These are phyloP conservation scores for Apamea epomidion DNA, from an alignment of 2,888 invertebrate species.

Conservation along the genomic window DNA sequence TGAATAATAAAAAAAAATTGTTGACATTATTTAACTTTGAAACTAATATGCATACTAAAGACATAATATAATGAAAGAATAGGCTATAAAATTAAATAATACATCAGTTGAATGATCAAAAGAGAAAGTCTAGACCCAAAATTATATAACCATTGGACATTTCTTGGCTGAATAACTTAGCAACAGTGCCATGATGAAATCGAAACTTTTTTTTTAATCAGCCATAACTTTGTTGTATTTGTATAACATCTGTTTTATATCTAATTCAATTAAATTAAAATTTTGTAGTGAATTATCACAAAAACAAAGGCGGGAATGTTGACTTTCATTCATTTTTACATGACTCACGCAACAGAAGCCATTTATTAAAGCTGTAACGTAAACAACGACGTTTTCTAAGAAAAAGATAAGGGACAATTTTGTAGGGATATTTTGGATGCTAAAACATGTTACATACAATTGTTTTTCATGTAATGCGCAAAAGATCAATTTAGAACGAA, in stretches of 20 bases:
- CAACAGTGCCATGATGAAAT: constrained; percentile 40
- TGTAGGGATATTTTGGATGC: constrained; percentile 32
- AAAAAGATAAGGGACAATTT: constrained; percentile 62
- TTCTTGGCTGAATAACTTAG: constrained; percentile 54
- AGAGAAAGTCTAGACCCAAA: constrained; percentile 68
- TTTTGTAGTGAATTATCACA: constrained; percentile 4
- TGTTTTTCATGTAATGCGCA: constrained; percentile 72
- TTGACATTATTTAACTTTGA: constrained; percentile 22
- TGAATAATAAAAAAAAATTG: constrained; percentile 3
- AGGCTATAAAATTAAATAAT: constrained; percentile 5
- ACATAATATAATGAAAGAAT: not conserved
- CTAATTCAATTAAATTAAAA: not conserved
- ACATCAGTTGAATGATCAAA: constrained; percentile 36
- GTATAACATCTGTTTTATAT: not conserved
- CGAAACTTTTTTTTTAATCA: constrained; percentile 28
- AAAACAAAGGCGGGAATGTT: constrained; percentile 60
- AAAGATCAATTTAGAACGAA: constrained; percentile 75
- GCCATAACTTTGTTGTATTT: constrained; percentile 18
- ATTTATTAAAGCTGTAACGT: constrained; percentile 67
- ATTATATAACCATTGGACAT: constrained; percentile 71
- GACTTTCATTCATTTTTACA: constrained; percentile 72
- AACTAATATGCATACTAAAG: not conserved
- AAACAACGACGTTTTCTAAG: constrained; percentile 65
- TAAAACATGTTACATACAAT: constrained; percentile 37
- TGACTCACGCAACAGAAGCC: constrained; percentile 74